Base-by-base conservation (phyloP, 2,113 vertebrate genomes). In the Tenebrosternarchus preto region DNA sequence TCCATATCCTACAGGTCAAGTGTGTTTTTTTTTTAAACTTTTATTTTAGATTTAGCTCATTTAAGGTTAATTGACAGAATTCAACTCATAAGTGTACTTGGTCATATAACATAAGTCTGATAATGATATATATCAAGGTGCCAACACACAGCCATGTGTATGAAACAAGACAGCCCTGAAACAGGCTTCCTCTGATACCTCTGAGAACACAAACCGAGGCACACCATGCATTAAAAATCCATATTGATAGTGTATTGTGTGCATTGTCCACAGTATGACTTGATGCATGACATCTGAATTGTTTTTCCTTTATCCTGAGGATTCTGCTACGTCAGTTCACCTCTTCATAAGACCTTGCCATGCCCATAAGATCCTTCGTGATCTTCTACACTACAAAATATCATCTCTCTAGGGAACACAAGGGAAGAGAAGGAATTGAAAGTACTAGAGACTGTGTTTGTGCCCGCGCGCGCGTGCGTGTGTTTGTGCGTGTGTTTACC, bases 161-260 rank as follows among this genome's bases (percentile, higher is more conserved):
- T 39, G 19, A 24, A 29, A 57, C 29, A 29, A 46, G 71, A 73
- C 43, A 67, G 27, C 19, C 16, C 50, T n/a, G 27, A 43, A 64
- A 24, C 16, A 25, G 33, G 55, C 43, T 1, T 33, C 5, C 20
- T 64, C 24, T 55, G 16, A 39, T 53, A 8, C 50, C 77, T 72
- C 31, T 20, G 53, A 64, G 69, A 61, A 39, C n/a, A 39, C n/a
- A 68, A 68, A 61, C 15, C 15, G 67, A 61, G 76, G 70, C 79
- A 46, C 31, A 67, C 53, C 79, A 80, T 80, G 79, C 79, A 80
- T 43, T 19, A 73, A 33, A 68, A 80, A 67, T 80, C 70, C 60
- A 73, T 43, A 66, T 33, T 27, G 36, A 68, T 68, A 68, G n/a
- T 68, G 33, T 39, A 55, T 80, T 55, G 20, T 24, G 11, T 33